Conservation (phyloP, 2,113 vertebrate species). For the Scophthalmus maximus region DNA sequence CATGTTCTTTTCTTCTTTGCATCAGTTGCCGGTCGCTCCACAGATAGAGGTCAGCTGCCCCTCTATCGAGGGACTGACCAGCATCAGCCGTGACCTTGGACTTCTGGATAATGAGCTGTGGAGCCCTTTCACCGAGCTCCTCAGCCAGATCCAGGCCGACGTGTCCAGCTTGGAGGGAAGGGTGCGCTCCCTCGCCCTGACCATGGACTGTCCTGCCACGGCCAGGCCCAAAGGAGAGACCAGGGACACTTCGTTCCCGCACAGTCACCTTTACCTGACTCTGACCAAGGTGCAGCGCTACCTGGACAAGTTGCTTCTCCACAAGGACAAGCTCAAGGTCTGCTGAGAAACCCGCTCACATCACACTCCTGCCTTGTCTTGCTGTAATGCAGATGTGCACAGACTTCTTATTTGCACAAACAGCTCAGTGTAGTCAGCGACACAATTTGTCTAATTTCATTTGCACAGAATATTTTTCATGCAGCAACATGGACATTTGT, state of each 20-base stretch:
- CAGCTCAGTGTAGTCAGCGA: too few species aligned
- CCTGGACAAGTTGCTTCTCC: constrained; percentile 52
- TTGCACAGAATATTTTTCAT: too few species aligned
- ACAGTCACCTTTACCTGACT: constrained; percentile 24
- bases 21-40: background rate
- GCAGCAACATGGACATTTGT: too few species aligned
- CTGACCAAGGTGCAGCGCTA: constrained; percentile 57
- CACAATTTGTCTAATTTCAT: background rate
- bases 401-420: too few species aligned
- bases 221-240: background rate
- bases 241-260: background rate
- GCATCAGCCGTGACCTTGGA: constrained; percentile 76
- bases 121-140: constrained; percentile 55
- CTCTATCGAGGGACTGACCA: constrained; percentile 72
- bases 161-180: constrained; percentile 80
- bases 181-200: constrained; percentile 65
- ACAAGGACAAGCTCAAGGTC: constrained; percentile 74
- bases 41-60: constrained; percentile 6
- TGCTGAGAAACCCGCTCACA: constrained; percentile 72
- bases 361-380: background rate
- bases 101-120: constrained; percentile 78
- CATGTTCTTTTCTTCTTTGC: background rate
- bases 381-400: too few species aligned
- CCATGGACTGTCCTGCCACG: constrained; percentile 67
- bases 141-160: constrained; percentile 80